Percentiles rank a stretch among this genome's conserved stretches.
Evolutionary conservation across 1,140 invertebrate species (phyloP).

Genomic region (Cephus cinctus): DNA sequence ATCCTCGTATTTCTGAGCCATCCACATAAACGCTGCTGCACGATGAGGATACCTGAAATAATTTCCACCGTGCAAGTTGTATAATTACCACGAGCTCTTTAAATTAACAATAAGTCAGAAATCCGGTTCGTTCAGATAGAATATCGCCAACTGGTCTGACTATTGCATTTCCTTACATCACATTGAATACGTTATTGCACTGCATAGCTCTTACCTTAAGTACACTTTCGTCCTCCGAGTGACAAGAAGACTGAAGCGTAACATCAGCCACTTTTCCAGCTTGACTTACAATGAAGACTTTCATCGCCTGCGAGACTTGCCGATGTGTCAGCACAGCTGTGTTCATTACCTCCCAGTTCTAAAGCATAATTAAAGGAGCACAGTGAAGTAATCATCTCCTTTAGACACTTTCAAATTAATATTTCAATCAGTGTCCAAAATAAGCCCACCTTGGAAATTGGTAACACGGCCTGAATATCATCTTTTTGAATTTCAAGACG

Average conservation of each 20-base stretch:
- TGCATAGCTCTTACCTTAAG: slow-evolving; percentile 78
- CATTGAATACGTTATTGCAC: not conserved
- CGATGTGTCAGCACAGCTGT: slow-evolving; percentile 92
- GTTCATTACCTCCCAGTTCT: slow-evolving; percentile 96
- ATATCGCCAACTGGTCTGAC: too few relatives aligned
- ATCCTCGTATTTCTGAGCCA: slow-evolving; percentile 92
- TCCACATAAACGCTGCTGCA: slow-evolving; percentile 97
- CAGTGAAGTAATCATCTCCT: not conserved
- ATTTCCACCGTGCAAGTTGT: too few relatives aligned
- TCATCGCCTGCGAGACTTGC: slow-evolving; percentile 92
- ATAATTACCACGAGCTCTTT: not conserved
- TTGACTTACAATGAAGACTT: slow-evolving; percentile 92
- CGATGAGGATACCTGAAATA: slow-evolving; percentile 87
- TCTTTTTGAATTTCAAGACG: slow-evolving; percentile 90
- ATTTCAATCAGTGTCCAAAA: too few relatives aligned
- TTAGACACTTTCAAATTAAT: slow-evolving; percentile 4
- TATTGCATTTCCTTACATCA: too few relatives aligned
- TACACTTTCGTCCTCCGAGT: slow-evolving; percentile 92
- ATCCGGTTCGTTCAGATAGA: too few relatives aligned
- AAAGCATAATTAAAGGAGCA: slow-evolving; percentile 42
- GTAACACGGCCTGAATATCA: slow-evolving; percentile 89
- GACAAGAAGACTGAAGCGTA: slow-evolving; percentile 92
- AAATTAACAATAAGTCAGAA: too few relatives aligned
- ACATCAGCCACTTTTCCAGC: slow-evolving; percentile 93
- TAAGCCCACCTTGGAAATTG: slow-evolving; percentile 89